phyloP scores from a whole-genome alignment of 2,113 vertebrate genomes.

The Grus americana region DNA sequence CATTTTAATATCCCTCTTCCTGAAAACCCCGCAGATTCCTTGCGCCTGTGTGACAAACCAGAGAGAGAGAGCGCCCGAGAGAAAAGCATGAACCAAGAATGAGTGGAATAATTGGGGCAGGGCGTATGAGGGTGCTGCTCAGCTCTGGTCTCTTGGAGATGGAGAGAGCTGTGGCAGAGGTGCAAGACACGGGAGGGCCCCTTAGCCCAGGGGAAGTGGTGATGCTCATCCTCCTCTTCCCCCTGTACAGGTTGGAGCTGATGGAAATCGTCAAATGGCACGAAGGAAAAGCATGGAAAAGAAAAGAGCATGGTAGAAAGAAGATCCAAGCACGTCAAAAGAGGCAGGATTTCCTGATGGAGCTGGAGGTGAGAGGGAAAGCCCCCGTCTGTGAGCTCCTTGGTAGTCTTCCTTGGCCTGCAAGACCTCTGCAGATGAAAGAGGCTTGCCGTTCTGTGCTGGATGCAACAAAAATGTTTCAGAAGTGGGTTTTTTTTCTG shows the following conservation, averaged over 20 bases:
- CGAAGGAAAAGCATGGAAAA: not conserved
- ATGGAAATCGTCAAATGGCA: not conserved
- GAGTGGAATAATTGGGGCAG: not conserved
- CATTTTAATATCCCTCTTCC: not conserved
- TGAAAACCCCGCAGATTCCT: not conserved
- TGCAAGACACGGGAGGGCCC: not conserved
- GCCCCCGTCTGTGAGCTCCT: not conserved
- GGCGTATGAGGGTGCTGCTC: not conserved
- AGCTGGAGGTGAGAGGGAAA: not conserved
- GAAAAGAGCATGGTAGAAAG: not conserved
- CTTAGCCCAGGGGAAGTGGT: not conserved
- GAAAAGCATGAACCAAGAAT: not conserved
- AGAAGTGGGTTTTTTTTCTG: not conserved
- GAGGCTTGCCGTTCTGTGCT: not conserved
- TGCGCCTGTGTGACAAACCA: not conserved
- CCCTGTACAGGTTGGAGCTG: accelerated
- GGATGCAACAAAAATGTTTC: not conserved
- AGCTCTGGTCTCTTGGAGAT: not conserved
- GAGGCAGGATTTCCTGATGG: not conserved
- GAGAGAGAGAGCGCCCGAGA: not conserved
- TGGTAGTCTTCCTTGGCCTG: not conserved
- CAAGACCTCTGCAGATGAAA: not conserved
- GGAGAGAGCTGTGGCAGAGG: not conserved
- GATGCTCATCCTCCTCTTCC: not conserved
- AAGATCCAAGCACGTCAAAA: not conserved